phyloP scores from a whole-genome alignment of 1,140 invertebrate species.

The Anoplolepis gracilipes region DNA sequence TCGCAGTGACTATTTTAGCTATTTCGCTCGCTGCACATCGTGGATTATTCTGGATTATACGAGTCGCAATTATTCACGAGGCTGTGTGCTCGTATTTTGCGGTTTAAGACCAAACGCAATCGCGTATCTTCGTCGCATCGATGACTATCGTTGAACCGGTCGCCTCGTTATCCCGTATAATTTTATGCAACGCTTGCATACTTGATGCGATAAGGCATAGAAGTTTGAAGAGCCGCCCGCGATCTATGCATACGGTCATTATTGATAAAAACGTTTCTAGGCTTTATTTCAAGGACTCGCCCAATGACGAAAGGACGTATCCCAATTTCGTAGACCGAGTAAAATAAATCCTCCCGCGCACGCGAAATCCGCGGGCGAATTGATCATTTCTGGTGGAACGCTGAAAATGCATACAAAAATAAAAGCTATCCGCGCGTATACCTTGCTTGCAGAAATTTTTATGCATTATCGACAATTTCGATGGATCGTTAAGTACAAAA shows the following conservation, averaged over 20 bases:
- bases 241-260: conserved; percentile 44
- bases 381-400: conserved; percentile 23
- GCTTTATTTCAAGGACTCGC: conserved; percentile 38
- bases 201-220: conserved; percentile 52
- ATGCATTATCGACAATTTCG: not conserved
- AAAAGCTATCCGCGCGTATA: not conserved
- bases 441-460: not conserved
- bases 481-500: not conserved
- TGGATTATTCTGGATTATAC: conserved; percentile 31
- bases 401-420: not conserved
- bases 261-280: conserved; percentile 52
- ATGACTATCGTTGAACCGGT: conserved; percentile 23
- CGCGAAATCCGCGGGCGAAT: conserved; percentile 18
- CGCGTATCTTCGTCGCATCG: conserved; percentile 42
- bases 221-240: conserved; percentile 33
- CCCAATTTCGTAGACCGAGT: conserved; percentile 32
- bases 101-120: conserved; percentile 46
- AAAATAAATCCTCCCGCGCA: conserved; percentile 26
- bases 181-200: conserved; percentile 49
- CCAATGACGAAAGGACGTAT: conserved; percentile 46
- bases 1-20: conserved; percentile 12
- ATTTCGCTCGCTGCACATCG: conserved; percentile 7
- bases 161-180: conserved; percentile 48
- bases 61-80: conserved; percentile 49
- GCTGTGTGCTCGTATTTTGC: conserved; percentile 14